Percentiles rank a stretch among this genome's conserved stretches.
Conservation (phyloP, 2,888 invertebrate genomes). For the Acrocyrtus sp. region DNA sequence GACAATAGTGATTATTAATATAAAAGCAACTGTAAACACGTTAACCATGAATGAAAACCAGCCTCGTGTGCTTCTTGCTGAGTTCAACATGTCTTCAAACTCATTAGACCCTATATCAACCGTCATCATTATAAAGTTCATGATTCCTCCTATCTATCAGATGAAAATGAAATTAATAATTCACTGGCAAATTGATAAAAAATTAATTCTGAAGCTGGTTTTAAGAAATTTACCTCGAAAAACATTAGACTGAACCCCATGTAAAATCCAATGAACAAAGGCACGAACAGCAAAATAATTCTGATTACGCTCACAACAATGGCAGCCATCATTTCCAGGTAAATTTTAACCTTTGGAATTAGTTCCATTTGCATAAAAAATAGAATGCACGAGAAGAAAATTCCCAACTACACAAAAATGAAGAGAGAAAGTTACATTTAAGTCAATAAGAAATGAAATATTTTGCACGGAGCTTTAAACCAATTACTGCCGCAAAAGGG, state of each 20-base stretch:
- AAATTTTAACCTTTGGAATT: constrained; percentile 37
- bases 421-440: no score
- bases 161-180: neutral
- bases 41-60: constrained; percentile 39
- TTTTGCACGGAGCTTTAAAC: neutral
- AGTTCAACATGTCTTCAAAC: constrained; percentile 35
- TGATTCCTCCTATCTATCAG: constrained; percentile 28
- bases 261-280: constrained; percentile 47
- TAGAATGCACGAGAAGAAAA: constrained; percentile 51
- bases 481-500: constrained; percentile 49
- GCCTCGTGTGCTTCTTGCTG: constrained; percentile 7
- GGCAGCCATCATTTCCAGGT: constrained; percentile 52
- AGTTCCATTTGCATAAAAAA: constrained; percentile 54
- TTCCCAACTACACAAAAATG: constrained; percentile 44
- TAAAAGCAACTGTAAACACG: constrained; percentile 35
- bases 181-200: no score
- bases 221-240: constrained; percentile 29
- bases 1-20: constrained; percentile 46
- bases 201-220: no score
- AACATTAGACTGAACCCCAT: constrained; percentile 56
- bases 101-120: constrained; percentile 40
- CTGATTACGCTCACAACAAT: constrained; percentile 47
- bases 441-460: neutral
- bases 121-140: constrained; percentile 51
- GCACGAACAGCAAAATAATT: constrained; percentile 48